These are phyloP conservation scores for Ochotona curzoniae DNA, from an alignment of 2,113 vertebrate genomes.

Conservation along the genomic window DNA sequence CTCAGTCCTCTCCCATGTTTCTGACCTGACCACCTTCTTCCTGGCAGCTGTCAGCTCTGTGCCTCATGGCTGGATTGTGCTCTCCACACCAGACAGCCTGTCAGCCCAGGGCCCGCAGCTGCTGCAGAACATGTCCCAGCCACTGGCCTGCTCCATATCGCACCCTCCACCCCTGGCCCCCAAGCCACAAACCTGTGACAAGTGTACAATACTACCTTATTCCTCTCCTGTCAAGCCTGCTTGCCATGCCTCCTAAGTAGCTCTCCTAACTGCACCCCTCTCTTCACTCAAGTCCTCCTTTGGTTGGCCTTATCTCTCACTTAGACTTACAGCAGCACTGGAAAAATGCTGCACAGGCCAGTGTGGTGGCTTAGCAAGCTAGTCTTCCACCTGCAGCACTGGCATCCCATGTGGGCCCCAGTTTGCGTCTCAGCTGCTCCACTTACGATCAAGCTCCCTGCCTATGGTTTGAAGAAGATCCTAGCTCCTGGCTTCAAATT, in stretches of 20 bases:
- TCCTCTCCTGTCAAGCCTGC: background rate
- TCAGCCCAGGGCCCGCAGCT: background rate
- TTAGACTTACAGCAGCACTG: background rate
- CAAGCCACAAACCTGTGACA: background rate
- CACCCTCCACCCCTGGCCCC: background rate
- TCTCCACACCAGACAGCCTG: background rate
- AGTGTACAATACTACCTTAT: no score
- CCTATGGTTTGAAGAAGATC: no score
- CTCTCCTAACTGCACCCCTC: background rate
- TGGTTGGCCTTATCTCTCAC: background rate
- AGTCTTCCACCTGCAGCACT: no score
- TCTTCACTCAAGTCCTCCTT: background rate
- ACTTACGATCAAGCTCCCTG: no score
- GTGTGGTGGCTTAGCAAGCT: no score
- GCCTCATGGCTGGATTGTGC: background rate
- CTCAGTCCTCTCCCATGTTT: background rate
- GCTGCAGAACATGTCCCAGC: background rate
- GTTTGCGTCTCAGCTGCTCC: no score
- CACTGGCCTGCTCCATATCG: background rate
- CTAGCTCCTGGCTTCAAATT: no score
- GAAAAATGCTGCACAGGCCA: background rate
- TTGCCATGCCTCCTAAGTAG: background rate
- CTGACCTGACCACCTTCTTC: background rate
- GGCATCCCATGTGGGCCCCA: no score
- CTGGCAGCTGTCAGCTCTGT: background rate